Conservation (phyloP, 2,113 vertebrate species). For the Chauna torquata region DNA sequence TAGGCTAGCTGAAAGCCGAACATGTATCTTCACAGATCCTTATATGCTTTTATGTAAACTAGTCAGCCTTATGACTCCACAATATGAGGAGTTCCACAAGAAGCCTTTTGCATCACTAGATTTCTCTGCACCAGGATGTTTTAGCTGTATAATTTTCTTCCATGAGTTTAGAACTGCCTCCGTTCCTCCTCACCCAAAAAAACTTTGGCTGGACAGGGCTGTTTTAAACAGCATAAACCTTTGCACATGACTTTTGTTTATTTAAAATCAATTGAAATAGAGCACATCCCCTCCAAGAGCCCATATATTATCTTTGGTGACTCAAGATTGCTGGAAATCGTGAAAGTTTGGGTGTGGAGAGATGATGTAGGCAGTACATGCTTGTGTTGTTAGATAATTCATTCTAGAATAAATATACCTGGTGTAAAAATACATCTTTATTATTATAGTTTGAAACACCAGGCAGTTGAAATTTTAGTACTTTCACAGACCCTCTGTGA, state of each 20-base stretch:
- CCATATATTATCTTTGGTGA: background rate
- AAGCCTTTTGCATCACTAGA: background rate
- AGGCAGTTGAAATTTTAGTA: background rate
- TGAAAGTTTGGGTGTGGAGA: no score
- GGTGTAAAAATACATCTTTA: no score
- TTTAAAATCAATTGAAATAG: background rate
- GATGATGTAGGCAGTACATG: background rate
- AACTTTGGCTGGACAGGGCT: no score
- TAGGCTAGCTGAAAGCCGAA: background rate
- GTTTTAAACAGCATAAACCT: background rate
- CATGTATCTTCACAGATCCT: background rate
- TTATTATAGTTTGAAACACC: background rate
- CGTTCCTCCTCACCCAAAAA: background rate
- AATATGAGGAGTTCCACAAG: background rate
- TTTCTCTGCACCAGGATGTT: background rate
- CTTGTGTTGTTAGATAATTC: background rate
- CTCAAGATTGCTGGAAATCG: background rate
- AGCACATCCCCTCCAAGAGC: background rate
- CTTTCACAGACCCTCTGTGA: background rate
- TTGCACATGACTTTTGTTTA: background rate
- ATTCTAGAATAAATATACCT: background rate
- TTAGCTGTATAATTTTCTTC: background rate
- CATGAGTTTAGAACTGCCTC: background rate
- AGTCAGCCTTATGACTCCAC: background rate
- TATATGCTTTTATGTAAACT: background rate